phyloP scores from a whole-genome alignment of 2,797 vertebrate genomes.

The Emydoidea blandingii region DNA sequence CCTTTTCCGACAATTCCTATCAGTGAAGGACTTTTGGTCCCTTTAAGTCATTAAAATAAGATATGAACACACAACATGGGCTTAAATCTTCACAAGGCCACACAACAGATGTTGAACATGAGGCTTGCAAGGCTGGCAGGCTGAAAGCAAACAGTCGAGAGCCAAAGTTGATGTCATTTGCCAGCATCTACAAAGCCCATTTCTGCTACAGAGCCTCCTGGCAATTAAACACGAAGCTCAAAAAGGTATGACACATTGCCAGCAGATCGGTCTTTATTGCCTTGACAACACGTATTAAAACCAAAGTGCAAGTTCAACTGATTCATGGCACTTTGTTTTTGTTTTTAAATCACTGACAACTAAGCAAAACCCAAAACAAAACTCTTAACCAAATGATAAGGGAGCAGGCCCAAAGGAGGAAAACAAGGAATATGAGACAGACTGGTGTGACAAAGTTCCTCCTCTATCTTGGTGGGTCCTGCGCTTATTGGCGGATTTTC shows the following conservation, averaged over 20 bases:
- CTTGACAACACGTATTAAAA: no score
- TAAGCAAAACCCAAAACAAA: neutral
- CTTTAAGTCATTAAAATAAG: no score
- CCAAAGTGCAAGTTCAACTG: neutral
- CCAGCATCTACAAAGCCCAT: neutral
- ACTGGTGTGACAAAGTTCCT: neutral
- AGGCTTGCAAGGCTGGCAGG: neutral
- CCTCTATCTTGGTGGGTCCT: no score
- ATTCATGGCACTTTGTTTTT: neutral
- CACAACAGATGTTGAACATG: neutral
- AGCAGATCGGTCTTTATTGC: neutral
- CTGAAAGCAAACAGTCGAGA: neutral
- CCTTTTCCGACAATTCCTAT: neutral
- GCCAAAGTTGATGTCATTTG: neutral
- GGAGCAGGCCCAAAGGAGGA: neutral
- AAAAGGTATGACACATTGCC: neutral
- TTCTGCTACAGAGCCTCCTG: neutral
- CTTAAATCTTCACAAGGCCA: neutral
- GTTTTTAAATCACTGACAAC: no score
- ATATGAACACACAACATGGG: neutral
- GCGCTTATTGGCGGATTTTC: no score
- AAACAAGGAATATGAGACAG: neutral
- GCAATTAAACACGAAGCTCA: neutral
- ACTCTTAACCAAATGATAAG: neutral
- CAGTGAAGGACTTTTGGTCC: neutral